Base-by-base conservation (phyloP, 1,140 invertebrate genomes). In the Lordiphosa collinella region DNA sequence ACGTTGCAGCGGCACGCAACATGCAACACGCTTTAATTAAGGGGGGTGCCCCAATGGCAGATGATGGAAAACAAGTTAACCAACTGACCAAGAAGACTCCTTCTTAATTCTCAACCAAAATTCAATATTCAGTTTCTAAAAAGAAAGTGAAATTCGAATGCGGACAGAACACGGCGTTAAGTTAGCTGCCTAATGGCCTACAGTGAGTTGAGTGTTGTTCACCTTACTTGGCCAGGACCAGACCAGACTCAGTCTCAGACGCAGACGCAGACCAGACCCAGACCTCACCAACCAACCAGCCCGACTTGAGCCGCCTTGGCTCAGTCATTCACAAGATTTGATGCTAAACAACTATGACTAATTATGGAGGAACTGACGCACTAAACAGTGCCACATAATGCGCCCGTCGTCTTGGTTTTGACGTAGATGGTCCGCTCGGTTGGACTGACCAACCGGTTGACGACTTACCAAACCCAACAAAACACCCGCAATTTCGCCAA, bases 261-360 rank as follows among this genome's bases (percentile, higher is more conserved):
- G n/a, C 18, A 34, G 16, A 12, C 54, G 9, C 22, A 12, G 12
- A 48, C 47, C 32, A 48, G 31, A 35, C 47, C 32, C 7, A 10
- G 14, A 34, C 32, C 29, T 11, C 25, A 52, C 14, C 14, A 35
- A 22, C 18, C 7, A 57, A n/a, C n/a, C 46, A 43, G 56, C 60
- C 44, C 59, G 44, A 43, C 32, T 47, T 31, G 37, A 32, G 34
- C 10, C 69, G 18, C 53, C 35, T 38, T 16, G 48, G 50, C 50
- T 54, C 66, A 41, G 68, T 78, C 79, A 84, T 84, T 82, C 78
- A 84, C 78, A 84, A 78, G 50, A 73, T 73, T 67, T 84, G 73
- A 84, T 78, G 78, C 78, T 84, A 84, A 84, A 78, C 78, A 84
- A 78, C 84, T 84, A 84, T 84, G 78, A 84, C 78, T 84, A 84